Evolutionary conservation across 2,797 vertebrate genomes (phyloP).

Genomic region (Coranthus polyacanthus): DNA sequence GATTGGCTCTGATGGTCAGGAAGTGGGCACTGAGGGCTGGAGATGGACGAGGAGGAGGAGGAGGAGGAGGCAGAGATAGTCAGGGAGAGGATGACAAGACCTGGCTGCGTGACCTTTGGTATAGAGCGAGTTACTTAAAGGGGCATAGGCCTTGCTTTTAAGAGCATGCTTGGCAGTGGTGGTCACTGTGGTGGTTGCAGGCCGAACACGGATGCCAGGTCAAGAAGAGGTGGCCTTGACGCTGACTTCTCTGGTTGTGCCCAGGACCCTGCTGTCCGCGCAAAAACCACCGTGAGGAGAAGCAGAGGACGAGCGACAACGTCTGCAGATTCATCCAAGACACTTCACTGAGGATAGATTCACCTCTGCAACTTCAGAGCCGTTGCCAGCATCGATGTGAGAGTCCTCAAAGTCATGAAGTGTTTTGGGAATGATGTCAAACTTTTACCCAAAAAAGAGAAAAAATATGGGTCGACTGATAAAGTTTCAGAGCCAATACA

Average conservation of each 20-base stretch:
- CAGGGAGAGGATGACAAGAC: constrained; percentile 85
- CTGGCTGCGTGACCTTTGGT: constrained; percentile 87
- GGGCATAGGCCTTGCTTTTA: constrained; percentile 78
- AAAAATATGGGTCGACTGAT: neutral
- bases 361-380: constrained; percentile 64
- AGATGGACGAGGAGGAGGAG: constrained; percentile 71
- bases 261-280: constrained; percentile 67
- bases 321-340: constrained; percentile 63
- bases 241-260: constrained; percentile 61
- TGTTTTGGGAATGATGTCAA: constrained; percentile 40
- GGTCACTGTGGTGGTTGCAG: constrained; percentile 69
- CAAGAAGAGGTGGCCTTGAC: constrained; percentile 73
- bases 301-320: constrained; percentile 73
- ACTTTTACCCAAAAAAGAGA: constrained; percentile 52
- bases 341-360: constrained; percentile 51
- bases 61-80: constrained; percentile 85
- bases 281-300: constrained; percentile 66
- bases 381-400: constrained; percentile 57
- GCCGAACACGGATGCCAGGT: constrained; percentile 79
- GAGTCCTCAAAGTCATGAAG: constrained; percentile 74
- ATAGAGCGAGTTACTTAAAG: constrained; percentile 83
- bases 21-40: constrained; percentile 90
- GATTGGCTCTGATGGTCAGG: constrained; percentile 95
- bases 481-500: no score
- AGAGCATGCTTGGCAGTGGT: constrained; percentile 83